A percentile compares a stretch with the other conserved stretches of the same genome.
phyloP scores from a whole-genome alignment of 2,797 vertebrate genomes.

The Smutsia temminckii region DNA sequence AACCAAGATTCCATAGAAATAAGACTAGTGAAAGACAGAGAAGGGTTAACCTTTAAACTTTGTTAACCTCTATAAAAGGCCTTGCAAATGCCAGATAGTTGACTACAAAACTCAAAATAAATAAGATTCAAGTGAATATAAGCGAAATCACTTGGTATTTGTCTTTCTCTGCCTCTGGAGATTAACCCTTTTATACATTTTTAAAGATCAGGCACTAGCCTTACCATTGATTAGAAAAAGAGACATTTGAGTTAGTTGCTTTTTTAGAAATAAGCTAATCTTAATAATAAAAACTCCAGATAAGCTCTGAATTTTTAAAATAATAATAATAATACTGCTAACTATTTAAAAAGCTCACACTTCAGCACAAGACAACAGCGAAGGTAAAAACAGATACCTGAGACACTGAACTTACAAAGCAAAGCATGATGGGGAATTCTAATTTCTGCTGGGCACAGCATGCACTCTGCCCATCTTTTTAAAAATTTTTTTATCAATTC shows the following conservation, averaged over 20 bases:
- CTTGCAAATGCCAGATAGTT: background rate
- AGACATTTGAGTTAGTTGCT: background rate
- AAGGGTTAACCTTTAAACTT: background rate
- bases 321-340: background rate
- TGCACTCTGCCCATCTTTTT: background rate
- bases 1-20: conserved; percentile 25
- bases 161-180: background rate
- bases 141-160: no score
- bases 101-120: background rate
- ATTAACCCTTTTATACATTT: background rate
- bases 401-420: background rate
- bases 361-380: background rate
- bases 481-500: background rate
- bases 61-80: background rate
- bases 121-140: background rate
- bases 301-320: background rate
- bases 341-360: background rate
- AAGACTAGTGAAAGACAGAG: background rate
- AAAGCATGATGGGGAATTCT: background rate
- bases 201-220: conserved; percentile 4
- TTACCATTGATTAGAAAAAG: background rate
- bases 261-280: background rate
- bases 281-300: background rate
- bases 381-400: background rate
- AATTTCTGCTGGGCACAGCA: background rate